Evolutionary conservation across 2,888 invertebrate genomes (phyloP), one percentile per base, ranked within the genome.

Genomic region (Tachina lurida): DNA sequence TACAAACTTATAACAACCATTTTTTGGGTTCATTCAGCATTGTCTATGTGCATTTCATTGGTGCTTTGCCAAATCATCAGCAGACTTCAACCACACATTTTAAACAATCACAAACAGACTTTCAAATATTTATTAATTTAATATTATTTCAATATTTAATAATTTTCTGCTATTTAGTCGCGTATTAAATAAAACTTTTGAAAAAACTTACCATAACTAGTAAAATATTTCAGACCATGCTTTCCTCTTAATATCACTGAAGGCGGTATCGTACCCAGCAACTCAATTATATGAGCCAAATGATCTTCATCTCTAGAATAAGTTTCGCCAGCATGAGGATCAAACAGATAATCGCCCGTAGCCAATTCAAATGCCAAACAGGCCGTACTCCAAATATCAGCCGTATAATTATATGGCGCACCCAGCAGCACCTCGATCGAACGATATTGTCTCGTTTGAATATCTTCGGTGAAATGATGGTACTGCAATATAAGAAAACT

Each of bases 291-390:
- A 91, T 97, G 96, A 58, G 97, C 97, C 89, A 97, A 93, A 93
- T 97, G 97, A 92, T 97, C 97, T 91, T 97, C 97, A 91, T 97
- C 96, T 7, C 96, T 94, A 10, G 95, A 94, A 90, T 96, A 96
- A 87, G 95, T 95, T 87, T 95, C 95, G 10, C 96, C 95, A 83
- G 95, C 95, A 91, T 96, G 96, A 19, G 97, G 97, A 93, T 97
- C 97, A 92, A 97, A 97, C 87, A 97, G 93, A 93, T 96, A 97
- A 92, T 97, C 97, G 2, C 97, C 97, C n/a, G 97, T 97, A 12
- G 96, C 96, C 89, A 97, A 91, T 92, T 97, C 97, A 93, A 97
- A 97, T 68, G 97, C 96, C 94, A 97, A 94, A 92, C 97, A 97
- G 15, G 97, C 97, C 13, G 96, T 95, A 88, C 96, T 96, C 97